Base-by-base conservation (phyloP, 2,888 invertebrate species). In the Cinara cedri region DNA sequence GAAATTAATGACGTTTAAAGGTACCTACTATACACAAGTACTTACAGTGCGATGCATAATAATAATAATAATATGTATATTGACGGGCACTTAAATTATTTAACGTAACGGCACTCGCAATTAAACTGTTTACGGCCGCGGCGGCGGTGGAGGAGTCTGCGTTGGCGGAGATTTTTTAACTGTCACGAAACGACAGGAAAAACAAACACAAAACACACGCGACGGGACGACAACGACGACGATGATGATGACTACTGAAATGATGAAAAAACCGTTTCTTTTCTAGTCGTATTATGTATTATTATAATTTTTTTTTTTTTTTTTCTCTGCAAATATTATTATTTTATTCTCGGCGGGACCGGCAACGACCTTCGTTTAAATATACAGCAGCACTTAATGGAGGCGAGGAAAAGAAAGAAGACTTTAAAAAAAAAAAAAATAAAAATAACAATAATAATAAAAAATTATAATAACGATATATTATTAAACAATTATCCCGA, bases 91-190 rank as follows among this genome's bases (percentile, higher is more conserved):
- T 63, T 63, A 63, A 63, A 42, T 42, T n/a, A 63, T 34, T 42
- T 42, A 63, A 34, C n/a, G 34, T 62, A 63, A 63, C 63, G 63
- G 63, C 63, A 63, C n/a, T 63, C 13, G 19, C 63, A 42, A 63
- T 63, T 42, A 63, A 13, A 42, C 19, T 63, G 63, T 34, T 42
- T 63, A 63, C 42, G 19, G 42, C 34, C 34, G n/a, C 63, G 42
- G 62, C 3, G 34, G n/a, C 63, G 42, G 62, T 3, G 34, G 21
- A 19, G 55, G 21, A 11, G 55, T 19, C 11, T 19, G 11, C 63
- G 26, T 14, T 16, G 42, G 34, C 42, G 11, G 42, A 42, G 42
- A 63, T 42, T 63, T 63, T n/a, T 16, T 60, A 11, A 42, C 63
- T 42, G 63, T 63, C 63, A 63, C 42, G 42, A 63, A 42, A 63